Evolutionary conservation across 2,888 invertebrate species (phyloP).

Genomic region (Mongoloraphidia duomilia): DNA sequence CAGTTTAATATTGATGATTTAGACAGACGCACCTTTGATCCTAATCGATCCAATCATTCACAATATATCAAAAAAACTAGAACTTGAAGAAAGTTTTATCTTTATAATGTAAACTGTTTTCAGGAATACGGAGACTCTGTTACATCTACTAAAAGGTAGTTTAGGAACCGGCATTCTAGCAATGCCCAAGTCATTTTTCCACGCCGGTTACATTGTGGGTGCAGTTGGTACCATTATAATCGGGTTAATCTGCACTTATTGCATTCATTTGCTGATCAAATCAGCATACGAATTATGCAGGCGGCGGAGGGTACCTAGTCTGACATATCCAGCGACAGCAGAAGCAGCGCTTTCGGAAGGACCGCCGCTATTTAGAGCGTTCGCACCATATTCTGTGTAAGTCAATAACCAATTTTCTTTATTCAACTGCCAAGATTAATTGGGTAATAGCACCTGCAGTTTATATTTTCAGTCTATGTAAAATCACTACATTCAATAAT

Average conservation of each 20-base stretch:
- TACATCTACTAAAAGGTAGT: constrained; percentile 79
- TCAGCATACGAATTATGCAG: constrained; percentile 49
- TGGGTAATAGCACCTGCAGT: no score
- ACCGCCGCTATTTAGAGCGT: constrained; percentile 45
- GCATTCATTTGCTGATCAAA: constrained; percentile 76
- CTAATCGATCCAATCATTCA: neutral
- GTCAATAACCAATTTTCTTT: constrained; percentile 18
- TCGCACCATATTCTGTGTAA: constrained; percentile 53
- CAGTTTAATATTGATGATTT: no score
- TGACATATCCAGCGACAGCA: constrained; percentile 71
- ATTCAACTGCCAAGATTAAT: no score
- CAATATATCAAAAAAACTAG: neutral
- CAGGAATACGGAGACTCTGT: constrained; percentile 66
- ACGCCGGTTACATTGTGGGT: constrained; percentile 73
- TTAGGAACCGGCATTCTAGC: constrained; percentile 85
- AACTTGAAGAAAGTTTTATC: neutral
- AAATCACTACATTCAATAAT: no score
- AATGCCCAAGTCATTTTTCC: constrained; percentile 74
- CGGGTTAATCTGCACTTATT: constrained; percentile 82
- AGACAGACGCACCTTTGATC: neutral
- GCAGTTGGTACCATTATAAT: constrained; percentile 66
- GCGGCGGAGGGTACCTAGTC: constrained; percentile 33
- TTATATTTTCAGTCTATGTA: no score
- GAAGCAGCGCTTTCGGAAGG: constrained; percentile 67
- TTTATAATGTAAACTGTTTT: constrained; percentile 16